phyloP scores from a whole-genome alignment of 2,113 vertebrate species.

The Procavia capensis region DNA sequence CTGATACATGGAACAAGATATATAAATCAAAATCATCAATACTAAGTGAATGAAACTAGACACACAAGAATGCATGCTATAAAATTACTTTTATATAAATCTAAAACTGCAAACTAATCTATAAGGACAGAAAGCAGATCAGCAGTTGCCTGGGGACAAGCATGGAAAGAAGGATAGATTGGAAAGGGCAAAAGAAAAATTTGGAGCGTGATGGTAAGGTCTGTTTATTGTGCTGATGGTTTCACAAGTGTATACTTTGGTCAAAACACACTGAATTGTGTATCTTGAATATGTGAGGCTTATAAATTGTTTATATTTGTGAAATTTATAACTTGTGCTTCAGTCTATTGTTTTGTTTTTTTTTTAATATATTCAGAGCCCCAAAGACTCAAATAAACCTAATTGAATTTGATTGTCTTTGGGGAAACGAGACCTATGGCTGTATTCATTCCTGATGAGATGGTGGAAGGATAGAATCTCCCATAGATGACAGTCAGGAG shows the following conservation, averaged over 20 bases:
- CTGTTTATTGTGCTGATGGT: neutral
- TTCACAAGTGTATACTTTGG: neutral
- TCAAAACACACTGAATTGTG: neutral
- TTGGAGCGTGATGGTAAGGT: neutral
- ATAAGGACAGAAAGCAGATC: neutral
- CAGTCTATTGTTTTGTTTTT: neutral
- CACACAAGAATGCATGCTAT: neutral
- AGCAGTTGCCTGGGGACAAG: neutral
- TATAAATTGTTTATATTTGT: neutral
- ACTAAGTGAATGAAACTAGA: neutral
- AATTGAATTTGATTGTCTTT: neutral
- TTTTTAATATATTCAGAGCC: neutral
- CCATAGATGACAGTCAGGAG: neutral
- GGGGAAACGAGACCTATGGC: neutral
- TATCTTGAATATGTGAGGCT: neutral
- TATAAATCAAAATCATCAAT: neutral
- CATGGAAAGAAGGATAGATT: neutral
- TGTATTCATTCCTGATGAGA: neutral
- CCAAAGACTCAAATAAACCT: neutral
- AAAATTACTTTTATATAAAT: neutral
- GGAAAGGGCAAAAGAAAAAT: neutral
- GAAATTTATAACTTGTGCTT: neutral
- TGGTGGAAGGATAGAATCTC: neutral
- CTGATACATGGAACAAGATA: neutral
- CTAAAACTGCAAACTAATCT: neutral